Conservation (phyloP, 2,113 vertebrate genomes). For the Psophia crepitans region DNA sequence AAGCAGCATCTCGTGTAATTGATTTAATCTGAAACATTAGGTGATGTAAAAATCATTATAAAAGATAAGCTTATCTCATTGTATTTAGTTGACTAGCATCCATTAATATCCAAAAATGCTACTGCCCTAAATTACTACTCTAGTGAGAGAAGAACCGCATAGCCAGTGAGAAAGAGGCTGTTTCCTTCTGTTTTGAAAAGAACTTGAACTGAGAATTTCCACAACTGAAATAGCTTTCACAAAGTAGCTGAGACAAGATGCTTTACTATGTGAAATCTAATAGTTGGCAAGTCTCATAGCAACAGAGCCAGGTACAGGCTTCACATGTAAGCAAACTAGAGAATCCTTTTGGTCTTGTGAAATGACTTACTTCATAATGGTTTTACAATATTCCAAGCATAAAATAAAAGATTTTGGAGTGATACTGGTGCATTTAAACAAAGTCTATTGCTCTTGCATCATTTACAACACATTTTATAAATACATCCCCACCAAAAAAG, state of each 20-base stretch:
- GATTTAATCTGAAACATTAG: neutral
- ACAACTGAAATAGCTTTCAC: neutral
- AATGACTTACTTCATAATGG: neutral
- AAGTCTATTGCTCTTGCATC: neutral
- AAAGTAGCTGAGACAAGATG: neutral
- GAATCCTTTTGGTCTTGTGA: neutral
- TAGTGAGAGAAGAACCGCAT: neutral
- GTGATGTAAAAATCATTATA: neutral
- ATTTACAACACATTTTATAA: neutral
- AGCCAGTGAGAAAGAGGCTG: neutral
- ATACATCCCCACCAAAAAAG: neutral
- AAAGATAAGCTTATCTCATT: neutral
- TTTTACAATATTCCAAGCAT: neutral
- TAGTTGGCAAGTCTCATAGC: neutral
- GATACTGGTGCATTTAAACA: neutral
- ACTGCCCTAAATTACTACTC: neutral
- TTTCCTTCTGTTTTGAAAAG: neutral
- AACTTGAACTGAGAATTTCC: neutral
- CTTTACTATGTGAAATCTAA: neutral
- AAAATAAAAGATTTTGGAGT: neutral
- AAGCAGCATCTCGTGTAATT: neutral
- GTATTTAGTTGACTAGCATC: neutral
- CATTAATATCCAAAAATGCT: neutral
- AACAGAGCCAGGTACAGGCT: neutral
- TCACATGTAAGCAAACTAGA: neutral